Base-by-base conservation (phyloP, 1,140 invertebrate genomes). In the Hypothenemus hampei region DNA sequence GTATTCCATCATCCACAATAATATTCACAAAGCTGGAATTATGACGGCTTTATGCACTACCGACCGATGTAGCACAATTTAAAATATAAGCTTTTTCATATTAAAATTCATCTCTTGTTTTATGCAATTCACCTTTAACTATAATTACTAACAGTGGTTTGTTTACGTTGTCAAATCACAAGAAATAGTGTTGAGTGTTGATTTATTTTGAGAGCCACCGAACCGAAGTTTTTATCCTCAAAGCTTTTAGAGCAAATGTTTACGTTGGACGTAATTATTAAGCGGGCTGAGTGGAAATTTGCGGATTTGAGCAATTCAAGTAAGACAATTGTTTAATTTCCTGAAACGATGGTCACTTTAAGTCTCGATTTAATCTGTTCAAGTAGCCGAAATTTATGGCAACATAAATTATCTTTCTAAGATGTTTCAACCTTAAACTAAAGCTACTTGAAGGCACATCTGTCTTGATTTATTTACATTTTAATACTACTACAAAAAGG, bases 1-100 rank as follows among this genome's bases (percentile, higher is more conserved):
- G 48, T 51, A 41, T 51, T 49, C 16, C 35, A 49, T 49, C 35
- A n/a, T n/a, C 21, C 11, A 49, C 33, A 37, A 39, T 49, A 49
- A 49, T 49, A 37, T 49, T 37, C 46, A 47, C 31, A n/a, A 15
- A 21, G 45, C 29, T 35, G 16, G 18, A 47, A 20, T 31, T 19
- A 47, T 47, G 35, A 35, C 29, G 10, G 29, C 33, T 33, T 47
- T 35, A 47, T 31, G 10, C 26, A 31, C 13, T 31, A 31, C 10
- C 10, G 10, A 31, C 13, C 2, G 1, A 11, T 11, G 13, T 31
- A 31, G 8, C 10, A 31, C 26, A 31, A 31, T 11, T 11, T 31
- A 11, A 3, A 31, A 3, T 31, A 1, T 31, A 31, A 31, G 13
- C 2, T 31, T 1, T 31, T n/a, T n/a, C n/a, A 31, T 31, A 13